A percentile compares a stretch with the other conserved stretches of the same genome.
These are phyloP conservation scores for Drosophila lacertosa DNA, from an alignment of 1,140 invertebrate genomes.

Conservation along the genomic window DNA sequence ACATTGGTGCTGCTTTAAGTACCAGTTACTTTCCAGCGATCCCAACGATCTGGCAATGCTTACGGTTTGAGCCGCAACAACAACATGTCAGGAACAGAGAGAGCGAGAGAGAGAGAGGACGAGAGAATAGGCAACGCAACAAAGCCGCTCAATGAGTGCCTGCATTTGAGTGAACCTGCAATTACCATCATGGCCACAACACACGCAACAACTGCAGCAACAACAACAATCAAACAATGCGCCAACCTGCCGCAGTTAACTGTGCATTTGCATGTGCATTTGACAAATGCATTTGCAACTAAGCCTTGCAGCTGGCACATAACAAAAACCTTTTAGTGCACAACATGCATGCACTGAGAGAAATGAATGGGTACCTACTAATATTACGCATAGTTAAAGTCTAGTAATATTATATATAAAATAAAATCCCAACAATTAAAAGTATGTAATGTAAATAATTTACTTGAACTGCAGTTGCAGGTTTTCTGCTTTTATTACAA, in stretches of 20 bases:
- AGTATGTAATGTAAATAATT: neutral
- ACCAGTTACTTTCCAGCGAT: slow-evolving; percentile 1
- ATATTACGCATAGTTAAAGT: neutral
- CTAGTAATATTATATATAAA: neutral
- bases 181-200: slow-evolving; percentile 28
- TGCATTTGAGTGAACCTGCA: neutral
- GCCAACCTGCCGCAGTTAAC: slow-evolving; percentile 20
- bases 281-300: slow-evolving; percentile 22
- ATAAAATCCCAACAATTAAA: neutral
- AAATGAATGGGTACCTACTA: neutral
- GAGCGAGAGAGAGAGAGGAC: neutral
- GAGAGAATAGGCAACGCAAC: neutral
- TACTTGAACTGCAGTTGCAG: neutral
- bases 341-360: slow-evolving; percentile 13
- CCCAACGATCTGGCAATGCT: slow-evolving; percentile 11
- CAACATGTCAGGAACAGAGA: neutral
- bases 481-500: neutral
- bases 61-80: neutral
- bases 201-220: neutral
- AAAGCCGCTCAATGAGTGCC: slow-evolving; percentile 9
- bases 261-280: slow-evolving; percentile 34
- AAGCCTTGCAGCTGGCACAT: slow-evolving; percentile 19
- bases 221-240: slow-evolving; percentile 13
- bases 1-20: neutral
- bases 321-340: slow-evolving; percentile 6